These are phyloP conservation scores for Anarhynchus alexandrinus DNA, from an alignment of 2,113 vertebrate genomes.

Conservation along the genomic window DNA sequence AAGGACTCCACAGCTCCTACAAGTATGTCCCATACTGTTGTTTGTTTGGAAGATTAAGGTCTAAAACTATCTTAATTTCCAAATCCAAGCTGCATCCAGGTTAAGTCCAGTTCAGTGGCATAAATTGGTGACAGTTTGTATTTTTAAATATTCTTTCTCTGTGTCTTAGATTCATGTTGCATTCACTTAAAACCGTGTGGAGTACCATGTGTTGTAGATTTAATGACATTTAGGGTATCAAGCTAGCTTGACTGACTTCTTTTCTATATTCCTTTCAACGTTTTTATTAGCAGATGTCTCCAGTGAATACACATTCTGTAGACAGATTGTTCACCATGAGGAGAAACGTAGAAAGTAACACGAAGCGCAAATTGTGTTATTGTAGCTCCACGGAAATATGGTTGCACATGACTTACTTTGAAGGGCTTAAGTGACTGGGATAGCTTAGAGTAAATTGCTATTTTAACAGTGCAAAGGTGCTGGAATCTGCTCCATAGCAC, in stretches of 20 bases:
- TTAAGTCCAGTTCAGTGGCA: not conserved
- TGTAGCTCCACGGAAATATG: not conserved
- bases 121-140: not conserved
- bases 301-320: accelerated
- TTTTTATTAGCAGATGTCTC: not conserved
- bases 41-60: not conserved
- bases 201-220: not conserved
- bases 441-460: not conserved
- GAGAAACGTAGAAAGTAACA: not conserved
- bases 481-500: not conserved
- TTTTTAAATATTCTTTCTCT: not conserved
- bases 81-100: not conserved
- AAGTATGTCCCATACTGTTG: accelerated
- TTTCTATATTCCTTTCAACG: not conserved
- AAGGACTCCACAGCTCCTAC: not conserved
- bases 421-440: not conserved
- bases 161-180: not conserved
- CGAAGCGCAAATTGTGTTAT: not conserved
- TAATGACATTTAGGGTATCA: not conserved
- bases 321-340: not conserved
- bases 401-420: not conserved
- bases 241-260: not conserved
- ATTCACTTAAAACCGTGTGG: not conserved
- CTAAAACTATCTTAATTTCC: not conserved
- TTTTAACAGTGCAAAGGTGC: not conserved